These are phyloP conservation scores for Galaxias olidus DNA, from an alignment of 2,797 vertebrate species.

Conservation along the genomic window DNA sequence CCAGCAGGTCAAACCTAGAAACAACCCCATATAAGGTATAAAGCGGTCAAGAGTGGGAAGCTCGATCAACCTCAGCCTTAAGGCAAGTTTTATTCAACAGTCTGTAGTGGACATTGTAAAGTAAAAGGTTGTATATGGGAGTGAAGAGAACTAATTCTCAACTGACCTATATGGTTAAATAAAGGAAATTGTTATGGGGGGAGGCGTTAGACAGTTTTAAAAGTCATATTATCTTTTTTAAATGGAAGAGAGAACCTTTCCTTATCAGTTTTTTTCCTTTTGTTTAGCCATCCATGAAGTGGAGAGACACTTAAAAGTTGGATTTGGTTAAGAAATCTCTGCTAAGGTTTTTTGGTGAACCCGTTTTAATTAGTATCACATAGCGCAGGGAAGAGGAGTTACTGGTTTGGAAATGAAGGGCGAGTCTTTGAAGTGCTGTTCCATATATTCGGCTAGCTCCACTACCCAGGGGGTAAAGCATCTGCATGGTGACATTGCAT, in stretches of 20 bases:
- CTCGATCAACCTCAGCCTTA: no score
- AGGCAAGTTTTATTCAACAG: no score
- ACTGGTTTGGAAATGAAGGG: constrained; percentile 76
- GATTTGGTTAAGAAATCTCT: constrained; percentile 48
- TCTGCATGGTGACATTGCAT: constrained; percentile 65
- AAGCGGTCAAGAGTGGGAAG: no score
- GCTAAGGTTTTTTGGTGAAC: constrained; percentile 49
- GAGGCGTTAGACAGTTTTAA: constrained; percentile 17
- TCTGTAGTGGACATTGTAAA: no score
- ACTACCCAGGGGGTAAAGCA: constrained; percentile 64
- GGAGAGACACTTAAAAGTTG: constrained; percentile 52
- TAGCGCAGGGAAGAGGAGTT: constrained; percentile 67
- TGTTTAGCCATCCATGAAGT: constrained; percentile 49
- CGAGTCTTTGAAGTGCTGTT: constrained; percentile 76
- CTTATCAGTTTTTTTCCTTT: constrained; percentile 48
- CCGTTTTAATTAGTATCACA: constrained; percentile 69
- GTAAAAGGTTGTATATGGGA: no score
- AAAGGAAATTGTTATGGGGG: no score
- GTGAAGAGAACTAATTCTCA: no score
- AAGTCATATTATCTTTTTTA: constrained; percentile 26
- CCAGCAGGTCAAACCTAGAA: constrained; percentile 93
- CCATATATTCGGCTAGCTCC: constrained; percentile 64
- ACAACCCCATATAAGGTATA: background rate
- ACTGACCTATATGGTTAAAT: no score
- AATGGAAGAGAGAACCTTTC: constrained; percentile 38